These are phyloP conservation scores for Phengaris alcon DNA, from an alignment of 2,888 invertebrate species.

Conservation along the genomic window DNA sequence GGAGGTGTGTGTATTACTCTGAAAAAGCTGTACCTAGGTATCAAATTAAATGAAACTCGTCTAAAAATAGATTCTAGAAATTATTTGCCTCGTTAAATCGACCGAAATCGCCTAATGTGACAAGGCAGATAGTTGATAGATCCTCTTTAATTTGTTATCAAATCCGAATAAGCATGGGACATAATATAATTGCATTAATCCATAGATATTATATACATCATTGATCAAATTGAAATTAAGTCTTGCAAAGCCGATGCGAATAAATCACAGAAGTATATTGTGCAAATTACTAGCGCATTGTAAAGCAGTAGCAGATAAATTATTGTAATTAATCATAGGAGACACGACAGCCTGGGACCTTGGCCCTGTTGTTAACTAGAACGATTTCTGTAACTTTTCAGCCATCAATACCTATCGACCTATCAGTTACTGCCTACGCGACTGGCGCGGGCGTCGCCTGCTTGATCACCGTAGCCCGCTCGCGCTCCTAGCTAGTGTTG, in stretches of 20 bases:
- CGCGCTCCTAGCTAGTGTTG: too few relatives aligned
- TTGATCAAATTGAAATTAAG: background rate
- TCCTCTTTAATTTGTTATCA: too few relatives aligned
- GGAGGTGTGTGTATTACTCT: too few relatives aligned
- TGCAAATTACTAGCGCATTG: conserved; percentile 1
- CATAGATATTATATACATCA: too few relatives aligned
- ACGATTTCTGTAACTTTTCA: conserved; percentile 30
- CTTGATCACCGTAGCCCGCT: background rate
- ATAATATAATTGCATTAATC: too few relatives aligned
- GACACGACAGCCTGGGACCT: conserved; percentile 27
- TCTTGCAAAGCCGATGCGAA: background rate
- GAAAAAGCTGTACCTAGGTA: too few relatives aligned
- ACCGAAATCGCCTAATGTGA: too few relatives aligned
- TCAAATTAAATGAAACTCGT: too few relatives aligned
- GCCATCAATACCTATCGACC: conserved; percentile 25
- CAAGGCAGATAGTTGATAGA: too few relatives aligned
- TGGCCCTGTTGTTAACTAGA: conserved; percentile 31
- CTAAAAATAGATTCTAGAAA: too few relatives aligned
- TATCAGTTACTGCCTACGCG: background rate
- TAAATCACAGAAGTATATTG: background rate
- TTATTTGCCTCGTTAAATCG: too few relatives aligned
- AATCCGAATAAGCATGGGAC: background rate
- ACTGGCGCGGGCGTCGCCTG: background rate
- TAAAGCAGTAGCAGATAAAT: background rate
- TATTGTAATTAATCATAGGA: conserved; percentile 4